Percentiles rank a stretch among this genome's conserved stretches.
Conservation (phyloP, 2,888 invertebrate species). For the Caenorhabditis sp. region DNA sequence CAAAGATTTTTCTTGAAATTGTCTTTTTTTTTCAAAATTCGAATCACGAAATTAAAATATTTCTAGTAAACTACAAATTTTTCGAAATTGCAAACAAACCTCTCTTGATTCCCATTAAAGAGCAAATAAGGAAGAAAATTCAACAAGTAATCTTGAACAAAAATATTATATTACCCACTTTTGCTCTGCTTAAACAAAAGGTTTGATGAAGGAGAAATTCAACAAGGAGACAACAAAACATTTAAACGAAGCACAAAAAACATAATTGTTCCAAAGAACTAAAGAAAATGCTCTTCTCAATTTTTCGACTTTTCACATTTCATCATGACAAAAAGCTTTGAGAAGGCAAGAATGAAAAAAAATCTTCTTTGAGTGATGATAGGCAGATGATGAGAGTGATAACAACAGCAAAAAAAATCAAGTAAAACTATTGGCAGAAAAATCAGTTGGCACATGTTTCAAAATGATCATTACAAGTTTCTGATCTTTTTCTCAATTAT, state of each 20-base stretch:
- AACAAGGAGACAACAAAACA: background rate
- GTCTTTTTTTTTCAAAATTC: no score
- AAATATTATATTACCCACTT: background rate
- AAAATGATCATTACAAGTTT: background rate
- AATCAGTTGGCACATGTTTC: background rate
- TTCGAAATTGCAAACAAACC: background rate
- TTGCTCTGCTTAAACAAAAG: background rate
- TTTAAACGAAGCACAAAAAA: background rate
- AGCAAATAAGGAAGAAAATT: background rate
- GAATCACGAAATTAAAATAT: no score
- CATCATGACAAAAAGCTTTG: background rate
- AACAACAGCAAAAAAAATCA: background rate
- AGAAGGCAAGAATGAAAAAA: background rate
- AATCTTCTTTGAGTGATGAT: background rate
- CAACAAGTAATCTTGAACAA: background rate
- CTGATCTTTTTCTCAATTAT: background rate
- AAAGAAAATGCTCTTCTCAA: background rate
- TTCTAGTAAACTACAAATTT: background rate
- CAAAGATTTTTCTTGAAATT: no score
- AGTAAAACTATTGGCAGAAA: background rate
- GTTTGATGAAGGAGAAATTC: background rate
- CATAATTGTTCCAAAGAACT: background rate
- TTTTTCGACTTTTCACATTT: background rate
- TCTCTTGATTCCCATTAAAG: background rate
- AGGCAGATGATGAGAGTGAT: background rate